Base-by-base conservation (phyloP, 2,797 vertebrate species). In the Aythya fuligula region DNA sequence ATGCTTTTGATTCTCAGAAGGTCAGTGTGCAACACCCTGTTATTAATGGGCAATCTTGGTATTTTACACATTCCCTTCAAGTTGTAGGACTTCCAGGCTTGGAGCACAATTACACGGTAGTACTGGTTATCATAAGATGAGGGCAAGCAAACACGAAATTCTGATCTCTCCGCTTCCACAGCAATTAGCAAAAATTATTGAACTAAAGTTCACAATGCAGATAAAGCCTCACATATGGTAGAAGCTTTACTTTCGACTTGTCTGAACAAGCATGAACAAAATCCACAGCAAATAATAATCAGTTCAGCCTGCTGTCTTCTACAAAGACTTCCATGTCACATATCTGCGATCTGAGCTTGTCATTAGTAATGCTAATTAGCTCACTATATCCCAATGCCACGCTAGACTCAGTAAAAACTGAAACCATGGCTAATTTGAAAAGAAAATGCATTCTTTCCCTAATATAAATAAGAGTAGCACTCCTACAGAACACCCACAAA, bases 211-310 rank as follows among this genome's bases (percentile, higher is more conserved):
- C 36, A 69, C 15, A 79, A 60, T 21, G 24, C 62, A 80, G 85
- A 90, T 58, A 81, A 74, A 89, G 72, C 53, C 14, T 60, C 43
- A 66, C 78, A 91, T 61, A 71, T 17, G 11, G 90, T 6, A 71
- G 58, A 81, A 69, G 83, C 81, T 92, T 89, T 82, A 65, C 83
- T 94, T 93, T 72, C 64, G 60, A 85, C 72, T 93, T 94, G 79
- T 92, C 90, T 94, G 58, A 93, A 96, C 67, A 94, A 89, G 79
- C 93, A 94, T 47, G 70, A 96, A 75, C 77, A 77, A 94, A 96
- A 95, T 67, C 75, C 65, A 85, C 58, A 60, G 79, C 92, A 87
- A 92, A 93, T 54, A 95, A 73, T 53, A 87, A 89, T 78, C 77
- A 83, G 65, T 72, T 88, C 89, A 79, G 81, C 83, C 73, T 83